A percentile compares a stretch with the other conserved stretches of the same genome.
phyloP scores from a whole-genome alignment of 2,888 invertebrate genomes.

The Luperina nickerlii region DNA sequence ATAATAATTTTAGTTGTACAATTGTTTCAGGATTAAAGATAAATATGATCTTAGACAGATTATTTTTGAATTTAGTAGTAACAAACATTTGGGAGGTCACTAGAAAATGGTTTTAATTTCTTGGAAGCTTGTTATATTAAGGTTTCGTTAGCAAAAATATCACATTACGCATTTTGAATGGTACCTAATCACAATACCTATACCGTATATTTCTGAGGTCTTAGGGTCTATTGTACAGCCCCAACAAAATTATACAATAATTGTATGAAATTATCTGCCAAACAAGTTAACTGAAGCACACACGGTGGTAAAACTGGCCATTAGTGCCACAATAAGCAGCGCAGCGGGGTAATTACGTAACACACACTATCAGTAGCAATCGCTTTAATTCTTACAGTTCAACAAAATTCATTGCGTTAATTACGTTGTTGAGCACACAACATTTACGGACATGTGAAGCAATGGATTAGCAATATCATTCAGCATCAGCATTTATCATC shows the following conservation, averaged over 20 bases:
- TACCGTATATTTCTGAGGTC: not conserved
- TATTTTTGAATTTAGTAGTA: not conserved
- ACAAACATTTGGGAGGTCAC: too few species aligned
- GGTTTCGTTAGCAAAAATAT: not conserved
- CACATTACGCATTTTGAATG: not conserved
- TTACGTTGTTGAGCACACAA: too few species aligned
- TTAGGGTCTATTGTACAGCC: not conserved
- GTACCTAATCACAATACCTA: not conserved
- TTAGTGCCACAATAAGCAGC: not conserved
- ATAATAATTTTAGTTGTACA: slow-evolving; percentile 38
- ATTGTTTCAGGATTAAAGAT: slow-evolving; percentile 31
- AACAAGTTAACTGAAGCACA: not conserved
- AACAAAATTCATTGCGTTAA: too few species aligned
- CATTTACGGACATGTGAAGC: too few species aligned
- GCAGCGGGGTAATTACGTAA: not conserved
- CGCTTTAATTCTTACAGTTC: too few species aligned
- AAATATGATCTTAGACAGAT: not conserved
- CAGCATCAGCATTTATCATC: too few species aligned
- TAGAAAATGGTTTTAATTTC: not conserved
- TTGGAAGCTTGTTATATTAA: not conserved
- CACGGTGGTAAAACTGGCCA: not conserved
- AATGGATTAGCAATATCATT: too few species aligned
- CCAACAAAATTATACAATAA: not conserved
- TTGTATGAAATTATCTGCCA: not conserved
- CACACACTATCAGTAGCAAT: too few species aligned